Evolutionary conservation across 2,797 vertebrate genomes (phyloP), one percentile per base, ranked within the genome.

Genomic region (Etheostoma perlongum): DNA sequence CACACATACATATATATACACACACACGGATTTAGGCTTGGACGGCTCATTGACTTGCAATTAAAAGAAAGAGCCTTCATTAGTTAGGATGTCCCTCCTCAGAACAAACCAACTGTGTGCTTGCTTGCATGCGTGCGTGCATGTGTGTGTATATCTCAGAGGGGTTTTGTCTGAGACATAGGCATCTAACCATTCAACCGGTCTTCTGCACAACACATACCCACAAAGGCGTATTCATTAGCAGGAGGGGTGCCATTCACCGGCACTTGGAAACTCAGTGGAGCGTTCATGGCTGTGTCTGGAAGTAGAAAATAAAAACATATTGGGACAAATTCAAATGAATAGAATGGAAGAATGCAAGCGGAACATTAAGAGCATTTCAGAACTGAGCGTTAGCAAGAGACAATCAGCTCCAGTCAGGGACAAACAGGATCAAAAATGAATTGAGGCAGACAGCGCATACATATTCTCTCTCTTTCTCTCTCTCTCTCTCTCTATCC

Each of bases 301-400:
- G 79, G 74, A 84, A 81, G 83, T 16, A 54, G 76, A 88, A 85
- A 86, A 88, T 79, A 83, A 87, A 88, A 92, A 85, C 76, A 85
- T 78, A 90, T 77, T 84, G 82, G 81, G 59, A 60, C n/a, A 64
- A 72, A 88, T 79, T 81, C 74, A 49, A 71, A 82, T 10, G 33
- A 78, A 76, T 27, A 47, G 44, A 74, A 75, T 57, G 72, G 77
- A 73, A 66, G 83, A 91, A 90, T 68, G 79, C 70, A 79, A 81
- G 85, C 72, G 62, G 79, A 92, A 90, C 88, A 88, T 90, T 85
- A 87, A 84, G 70, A 76, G 81, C 73, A 83, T 85, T 87, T 52
- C 54, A 52, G 63, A 72, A 59, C 67, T 36, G 51, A 85, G 54
- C 18, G 77, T 79, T 76, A 67, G 78, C 58, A 21, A 47, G 72